Evolutionary conservation across 1,140 invertebrate species (phyloP), one percentile per base, ranked within the genome.

Genomic region (Macrobrachium rosenbergii): DNA sequence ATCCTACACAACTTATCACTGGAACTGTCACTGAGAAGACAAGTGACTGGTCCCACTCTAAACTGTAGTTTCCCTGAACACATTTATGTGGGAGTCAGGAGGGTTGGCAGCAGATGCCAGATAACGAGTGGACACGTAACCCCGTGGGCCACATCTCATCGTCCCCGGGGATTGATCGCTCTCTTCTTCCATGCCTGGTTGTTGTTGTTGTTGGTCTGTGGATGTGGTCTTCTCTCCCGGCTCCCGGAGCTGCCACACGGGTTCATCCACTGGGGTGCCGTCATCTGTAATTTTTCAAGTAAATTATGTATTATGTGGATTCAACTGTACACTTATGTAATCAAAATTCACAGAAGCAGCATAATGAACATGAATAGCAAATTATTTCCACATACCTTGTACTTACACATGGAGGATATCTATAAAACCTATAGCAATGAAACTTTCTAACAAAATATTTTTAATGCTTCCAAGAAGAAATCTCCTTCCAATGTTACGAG

Each of bases 1-100:
- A 52, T 52, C 52, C 12, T 52, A 52, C 52, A 52, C 52, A 52
- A 52, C 52, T 52, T 52, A 52, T 52, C 52, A 52, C 52, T 52
- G 52, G 52, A 52, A 52, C 52, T 52, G 52, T 52, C 52, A 52
- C 52, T 52, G 52, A 52, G 52, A 52, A 52, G 52, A 52, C 52
- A 52, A 52, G 52, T 52, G 52, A 84, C 58, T 67, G 62, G 75
- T 64, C 75, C 21, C 45, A 58, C 45, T 77, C 75, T 84, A 84
- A 28, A 84, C 82, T 64, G 82, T 84, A 14, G 82, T 84, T 60
- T 84, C 82, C 82, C 82, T 84, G 82, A 84, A 84, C 63, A 84
- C 75, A 77, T 84, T 73, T 43, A 52, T 28, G 62, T 84, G 82
- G 75, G 73, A 75, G 75, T 84, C 82, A 52, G 82, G 60, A 77